phyloP scores from a whole-genome alignment of 1,140 invertebrate genomes.

The Nixonia krombeini region DNA sequence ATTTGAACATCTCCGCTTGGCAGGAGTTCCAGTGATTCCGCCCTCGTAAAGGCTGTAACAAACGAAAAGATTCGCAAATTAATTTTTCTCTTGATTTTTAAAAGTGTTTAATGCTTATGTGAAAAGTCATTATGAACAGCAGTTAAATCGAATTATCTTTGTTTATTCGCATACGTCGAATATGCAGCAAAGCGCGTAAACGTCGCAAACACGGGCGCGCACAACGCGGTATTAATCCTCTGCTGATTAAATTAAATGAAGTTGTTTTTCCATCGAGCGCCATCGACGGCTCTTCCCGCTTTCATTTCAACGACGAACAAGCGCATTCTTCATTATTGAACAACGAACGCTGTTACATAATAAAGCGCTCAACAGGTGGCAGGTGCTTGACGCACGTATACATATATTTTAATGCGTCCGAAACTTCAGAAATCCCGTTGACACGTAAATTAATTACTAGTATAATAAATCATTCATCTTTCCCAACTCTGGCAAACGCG shows the following conservation, averaged over 20 bases:
- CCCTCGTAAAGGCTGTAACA: slow-evolving; percentile 57
- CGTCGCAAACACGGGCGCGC: no score
- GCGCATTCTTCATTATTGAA: slow-evolving; percentile 30
- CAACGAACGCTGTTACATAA: slow-evolving; percentile 42
- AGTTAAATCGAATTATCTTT: no score
- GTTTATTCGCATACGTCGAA: no score
- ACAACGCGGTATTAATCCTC: neutral
- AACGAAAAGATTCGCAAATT: neutral
- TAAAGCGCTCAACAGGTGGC: slow-evolving; percentile 40
- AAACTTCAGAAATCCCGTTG: slow-evolving; percentile 35
- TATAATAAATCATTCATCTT: slow-evolving; percentile 28
- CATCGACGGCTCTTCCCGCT: neutral
- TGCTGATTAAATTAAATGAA: neutral
- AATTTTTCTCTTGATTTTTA: no score
- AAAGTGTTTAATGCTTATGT: no score
- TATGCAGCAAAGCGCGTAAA: no score
- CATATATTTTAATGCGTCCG: slow-evolving; percentile 37
- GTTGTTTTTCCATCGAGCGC: neutral
- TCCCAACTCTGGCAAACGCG: slow-evolving; percentile 5
- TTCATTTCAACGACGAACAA: slow-evolving; percentile 6
- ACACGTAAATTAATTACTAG: slow-evolving; percentile 40
- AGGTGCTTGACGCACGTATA: slow-evolving; percentile 23
- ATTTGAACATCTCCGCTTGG: slow-evolving; percentile 77
- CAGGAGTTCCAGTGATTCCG: slow-evolving; percentile 75
- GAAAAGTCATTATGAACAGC: neutral